These are phyloP conservation scores for Percopsis transmontana DNA, from an alignment of 2,113 vertebrate species.

Conservation along the genomic window DNA sequence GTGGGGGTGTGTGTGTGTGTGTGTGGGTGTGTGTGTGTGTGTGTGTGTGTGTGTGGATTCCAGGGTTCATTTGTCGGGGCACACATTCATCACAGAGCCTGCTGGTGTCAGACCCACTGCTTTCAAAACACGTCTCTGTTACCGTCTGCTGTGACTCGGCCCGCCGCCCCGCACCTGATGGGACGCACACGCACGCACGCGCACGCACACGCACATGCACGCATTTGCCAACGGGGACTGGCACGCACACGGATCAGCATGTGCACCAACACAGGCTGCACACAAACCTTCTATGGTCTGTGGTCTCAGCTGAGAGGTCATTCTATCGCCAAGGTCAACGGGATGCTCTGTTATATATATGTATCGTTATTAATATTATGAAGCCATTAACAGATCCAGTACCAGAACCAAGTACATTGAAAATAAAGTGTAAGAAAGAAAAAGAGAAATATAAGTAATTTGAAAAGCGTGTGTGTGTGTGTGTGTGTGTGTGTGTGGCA, in stretches of 20 bases:
- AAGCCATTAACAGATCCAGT: conserved; percentile 4
- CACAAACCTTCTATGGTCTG: neutral
- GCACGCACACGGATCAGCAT: neutral
- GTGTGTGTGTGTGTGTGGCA: conserved; percentile 30
- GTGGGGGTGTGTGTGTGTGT: neutral
- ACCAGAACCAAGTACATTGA: neutral
- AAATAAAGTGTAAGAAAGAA: neutral
- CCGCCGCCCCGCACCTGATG: conserved; percentile 60
- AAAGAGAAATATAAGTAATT: conserved; percentile 25
- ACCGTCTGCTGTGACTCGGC: conserved; percentile 56
- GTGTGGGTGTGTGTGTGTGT: neutral
- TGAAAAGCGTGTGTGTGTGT: neutral
- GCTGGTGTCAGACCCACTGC: conserved; percentile 56
- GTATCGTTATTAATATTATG: conserved; percentile 3
- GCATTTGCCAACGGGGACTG: neutral
- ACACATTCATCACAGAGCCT: conserved; percentile 64
- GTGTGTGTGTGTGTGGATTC: conserved; percentile 53
- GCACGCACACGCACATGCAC: conserved; percentile 8
- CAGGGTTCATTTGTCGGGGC: conserved; percentile 63
- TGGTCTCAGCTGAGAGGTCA: too few relatives aligned
- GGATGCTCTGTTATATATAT: neutral
- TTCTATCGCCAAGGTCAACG: too few relatives aligned
- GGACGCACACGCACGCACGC: conserved; percentile 14
- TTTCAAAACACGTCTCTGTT: conserved; percentile 60
- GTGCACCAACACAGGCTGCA: neutral